Percentiles rank a stretch among this genome's conserved stretches.
phyloP scores from a whole-genome alignment of 2,888 invertebrate species.

The Craniophora ligustri region DNA sequence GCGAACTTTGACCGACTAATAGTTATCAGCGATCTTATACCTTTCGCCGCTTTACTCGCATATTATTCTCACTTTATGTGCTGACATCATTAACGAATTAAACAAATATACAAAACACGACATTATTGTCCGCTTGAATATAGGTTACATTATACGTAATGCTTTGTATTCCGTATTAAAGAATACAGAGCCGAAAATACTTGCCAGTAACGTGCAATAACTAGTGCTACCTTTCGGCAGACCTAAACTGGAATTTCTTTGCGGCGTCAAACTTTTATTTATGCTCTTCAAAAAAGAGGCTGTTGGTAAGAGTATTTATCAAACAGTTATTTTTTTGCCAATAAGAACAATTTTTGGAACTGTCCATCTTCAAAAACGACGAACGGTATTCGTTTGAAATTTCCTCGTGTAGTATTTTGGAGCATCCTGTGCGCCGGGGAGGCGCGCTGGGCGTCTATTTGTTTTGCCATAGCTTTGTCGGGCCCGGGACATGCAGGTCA shows the following conservation, averaged over 20 bases:
- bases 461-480: slow-evolving; percentile 88
- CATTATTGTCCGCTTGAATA: too few relatives aligned
- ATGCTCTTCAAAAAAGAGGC: not conserved
- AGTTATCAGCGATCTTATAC: not conserved
- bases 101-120: not conserved
- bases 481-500: slow-evolving; percentile 88
- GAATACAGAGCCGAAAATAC: not conserved
- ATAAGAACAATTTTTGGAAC: not conserved
- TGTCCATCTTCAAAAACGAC: slow-evolving; percentile 3
- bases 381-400: slow-evolving; percentile 31
- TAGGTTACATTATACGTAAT: not conserved
- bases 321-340: not conserved
- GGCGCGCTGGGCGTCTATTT: slow-evolving; percentile 85
- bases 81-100: too few relatives aligned
- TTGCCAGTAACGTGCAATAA: too few relatives aligned
- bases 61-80: not conserved
- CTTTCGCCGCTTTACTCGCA: not conserved
- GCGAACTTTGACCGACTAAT: not conserved
- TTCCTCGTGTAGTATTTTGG: slow-evolving; percentile 48
- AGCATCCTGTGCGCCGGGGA: slow-evolving; percentile 77
- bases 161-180: not conserved
- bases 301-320: slow-evolving; percentile 5
- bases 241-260: not conserved
- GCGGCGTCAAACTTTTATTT: not conserved
- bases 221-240: not conserved